Evolutionary conservation across 2,888 invertebrate species (phyloP), one percentile per base, ranked within the genome.

Genomic region (Lydus trimaculatus): DNA sequence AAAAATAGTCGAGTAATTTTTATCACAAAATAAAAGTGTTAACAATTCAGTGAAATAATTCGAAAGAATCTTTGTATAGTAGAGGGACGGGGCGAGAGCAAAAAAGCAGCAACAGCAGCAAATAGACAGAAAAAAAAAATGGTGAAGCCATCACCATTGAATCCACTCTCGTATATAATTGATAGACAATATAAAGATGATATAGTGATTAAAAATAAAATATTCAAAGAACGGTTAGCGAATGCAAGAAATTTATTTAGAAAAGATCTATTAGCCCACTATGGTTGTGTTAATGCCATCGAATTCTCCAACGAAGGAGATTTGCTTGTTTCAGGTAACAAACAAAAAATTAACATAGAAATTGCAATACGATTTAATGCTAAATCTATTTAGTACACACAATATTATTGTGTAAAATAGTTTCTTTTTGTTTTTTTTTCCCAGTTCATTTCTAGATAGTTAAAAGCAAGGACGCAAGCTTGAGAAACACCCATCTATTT

Each of bases 201-300:
- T 77, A 81, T 88, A 69, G 84, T 88, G 82, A 86, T 91, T 72
- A 90, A 89, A 83, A 88, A 89, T 67, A 87, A 87, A 72, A 86
- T 91, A 73, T 89, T 91, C 68, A 84, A 84, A 74, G 85, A 87
- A 71, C 90, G 94, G 72, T 87, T 94, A 72, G 86, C 87, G 66
- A 87, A 87, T 69, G 93, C 94, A 8, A 90, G 90, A 82, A 93
- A 92, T 87, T 88, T 97, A 56, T 96, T 91, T 85, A 90, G 92
- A 78, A 93, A 93, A 80, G 94, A 97, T 86, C 89, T 97, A 67
- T 88, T 91, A 75, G 94, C 94, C 75, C 97, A 97, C 88, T 97
- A 91, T 88, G 97, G 97, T 81, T 98, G 97, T 89, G 96, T 98
- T 67, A 98, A 98, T 88, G 97, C 97, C 72, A 93, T 97, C 79